These are phyloP conservation scores for Echinops telfairi DNA, from an alignment of 2,113 vertebrate genomes.

Conservation along the genomic window DNA sequence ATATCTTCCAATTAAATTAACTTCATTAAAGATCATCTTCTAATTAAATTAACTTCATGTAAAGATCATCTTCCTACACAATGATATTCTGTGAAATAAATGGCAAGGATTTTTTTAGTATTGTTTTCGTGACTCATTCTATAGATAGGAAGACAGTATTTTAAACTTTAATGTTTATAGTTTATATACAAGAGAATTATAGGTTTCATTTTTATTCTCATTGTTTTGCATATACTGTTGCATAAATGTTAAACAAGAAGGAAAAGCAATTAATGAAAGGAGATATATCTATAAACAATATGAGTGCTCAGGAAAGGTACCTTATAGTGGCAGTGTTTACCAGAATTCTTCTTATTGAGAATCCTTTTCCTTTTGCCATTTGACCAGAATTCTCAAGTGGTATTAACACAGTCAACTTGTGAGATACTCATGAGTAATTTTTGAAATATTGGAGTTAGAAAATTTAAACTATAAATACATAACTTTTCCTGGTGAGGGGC, in stretches of 20 bases:
- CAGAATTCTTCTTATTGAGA: background rate
- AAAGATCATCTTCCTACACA: slow-evolving; percentile 31
- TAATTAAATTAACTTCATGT: slow-evolving; percentile 49
- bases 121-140: no score
- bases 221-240: background rate
- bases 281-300: background rate
- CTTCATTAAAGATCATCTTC: slow-evolving; percentile 47
- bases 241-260: background rate
- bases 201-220: slow-evolving; percentile 18
- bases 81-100: slow-evolving; percentile 48
- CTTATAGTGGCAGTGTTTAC: slow-evolving; percentile 23
- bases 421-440: background rate
- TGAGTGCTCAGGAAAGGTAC: slow-evolving; percentile 14
- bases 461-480: background rate
- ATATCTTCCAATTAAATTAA: slow-evolving; percentile 53
- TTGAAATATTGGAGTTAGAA: slow-evolving; percentile 30
- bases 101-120: background rate
- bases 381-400: slow-evolving; percentile 34
- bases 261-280: slow-evolving; percentile 28
- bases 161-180: slow-evolving; percentile 47
- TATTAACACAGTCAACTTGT: background rate
- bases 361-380: slow-evolving; percentile 28
- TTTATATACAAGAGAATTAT: slow-evolving; percentile 23
- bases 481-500: background rate
- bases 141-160: slow-evolving; percentile 10